These are phyloP conservation scores for Graphium colonna DNA, from an alignment of 2,888 invertebrate genomes.

Conservation along the genomic window DNA sequence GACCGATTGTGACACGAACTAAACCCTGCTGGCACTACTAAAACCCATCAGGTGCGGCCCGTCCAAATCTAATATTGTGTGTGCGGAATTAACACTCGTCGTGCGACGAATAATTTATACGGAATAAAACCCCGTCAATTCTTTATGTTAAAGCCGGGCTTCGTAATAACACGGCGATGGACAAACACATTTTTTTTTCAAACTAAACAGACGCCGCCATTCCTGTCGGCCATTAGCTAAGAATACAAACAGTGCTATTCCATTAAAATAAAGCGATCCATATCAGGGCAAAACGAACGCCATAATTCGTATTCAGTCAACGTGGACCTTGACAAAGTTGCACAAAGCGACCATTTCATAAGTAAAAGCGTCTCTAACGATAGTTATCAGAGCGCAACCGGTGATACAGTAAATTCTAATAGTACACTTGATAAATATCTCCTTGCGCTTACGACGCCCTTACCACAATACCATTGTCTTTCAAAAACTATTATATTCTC, in stretches of 20 bases:
- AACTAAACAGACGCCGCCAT: conserved; percentile 48
- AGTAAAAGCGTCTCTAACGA: conserved; percentile 62
- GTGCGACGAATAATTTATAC: neutral
- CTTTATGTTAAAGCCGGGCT: neutral
- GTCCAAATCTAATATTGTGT: conserved; percentile 53
- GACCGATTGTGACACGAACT: conserved; percentile 72
- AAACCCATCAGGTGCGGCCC: conserved; percentile 71
- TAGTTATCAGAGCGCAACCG: conserved; percentile 69
- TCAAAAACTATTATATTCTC: neutral
- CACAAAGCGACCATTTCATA: conserved; percentile 70
- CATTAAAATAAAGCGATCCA: conserved; percentile 61
- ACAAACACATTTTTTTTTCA: conserved; percentile 49
- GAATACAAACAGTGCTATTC: conserved; percentile 64
- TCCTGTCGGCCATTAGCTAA: conserved; percentile 60
- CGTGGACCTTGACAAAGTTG: conserved; percentile 51
- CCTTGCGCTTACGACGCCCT: conserved; percentile 46
- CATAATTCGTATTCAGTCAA: conserved; percentile 67
- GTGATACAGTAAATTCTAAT: conserved; percentile 71
- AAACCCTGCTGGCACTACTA: conserved; percentile 71
- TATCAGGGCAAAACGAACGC: conserved; percentile 59
- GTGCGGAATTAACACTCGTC: conserved; percentile 20
- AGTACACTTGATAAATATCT: conserved; percentile 60
- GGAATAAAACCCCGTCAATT: conserved; percentile 14
- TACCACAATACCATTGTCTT: neutral
- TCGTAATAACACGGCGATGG: too few species aligned